These are phyloP conservation scores for Penaeus japonicus DNA, from an alignment of 1,140 invertebrate species.

Conservation along the genomic window DNA sequence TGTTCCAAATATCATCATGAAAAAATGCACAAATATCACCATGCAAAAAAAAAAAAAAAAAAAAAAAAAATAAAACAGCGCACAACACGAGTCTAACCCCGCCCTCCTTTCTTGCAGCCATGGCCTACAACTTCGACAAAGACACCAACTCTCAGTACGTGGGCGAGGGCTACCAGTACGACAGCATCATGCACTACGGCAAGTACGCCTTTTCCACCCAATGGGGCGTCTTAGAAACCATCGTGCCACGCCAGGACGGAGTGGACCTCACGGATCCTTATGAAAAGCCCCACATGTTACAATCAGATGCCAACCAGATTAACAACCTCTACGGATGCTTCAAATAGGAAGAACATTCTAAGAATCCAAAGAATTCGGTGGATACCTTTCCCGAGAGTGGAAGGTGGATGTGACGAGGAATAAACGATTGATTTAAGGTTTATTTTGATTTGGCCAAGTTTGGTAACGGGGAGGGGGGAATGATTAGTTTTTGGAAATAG, in stretches of 20 bases:
- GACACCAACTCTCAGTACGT: conserved; percentile 33
- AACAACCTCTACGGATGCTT: conserved; percentile 22
- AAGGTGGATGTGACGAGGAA: too few relatives aligned
- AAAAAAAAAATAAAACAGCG: too few relatives aligned
- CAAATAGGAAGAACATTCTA: neutral
- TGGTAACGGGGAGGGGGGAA: too few relatives aligned
- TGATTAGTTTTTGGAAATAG: too few relatives aligned
- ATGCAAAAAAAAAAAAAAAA: too few relatives aligned
- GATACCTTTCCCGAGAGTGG: too few relatives aligned
- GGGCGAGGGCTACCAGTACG: conserved; percentile 32
- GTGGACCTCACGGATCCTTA: conserved; percentile 2
- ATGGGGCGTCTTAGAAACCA: conserved; percentile 22
- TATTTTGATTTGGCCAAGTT: too few relatives aligned
- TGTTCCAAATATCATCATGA: too few relatives aligned
- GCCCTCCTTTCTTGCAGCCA: neutral
- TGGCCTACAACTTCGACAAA: conserved; percentile 19
- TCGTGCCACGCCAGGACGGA: neutral
- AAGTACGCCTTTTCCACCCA: conserved; percentile 32
- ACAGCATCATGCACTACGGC: conserved; percentile 47
- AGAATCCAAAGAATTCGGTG: neutral
- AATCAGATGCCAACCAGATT: conserved; percentile 36
- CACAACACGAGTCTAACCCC: neutral
- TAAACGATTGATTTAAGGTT: too few relatives aligned
- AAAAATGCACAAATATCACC: too few relatives aligned
- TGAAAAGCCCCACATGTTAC: conserved; percentile 18